phyloP scores from a whole-genome alignment of 2,797 vertebrate species.

The Meriones psammophilus region DNA sequence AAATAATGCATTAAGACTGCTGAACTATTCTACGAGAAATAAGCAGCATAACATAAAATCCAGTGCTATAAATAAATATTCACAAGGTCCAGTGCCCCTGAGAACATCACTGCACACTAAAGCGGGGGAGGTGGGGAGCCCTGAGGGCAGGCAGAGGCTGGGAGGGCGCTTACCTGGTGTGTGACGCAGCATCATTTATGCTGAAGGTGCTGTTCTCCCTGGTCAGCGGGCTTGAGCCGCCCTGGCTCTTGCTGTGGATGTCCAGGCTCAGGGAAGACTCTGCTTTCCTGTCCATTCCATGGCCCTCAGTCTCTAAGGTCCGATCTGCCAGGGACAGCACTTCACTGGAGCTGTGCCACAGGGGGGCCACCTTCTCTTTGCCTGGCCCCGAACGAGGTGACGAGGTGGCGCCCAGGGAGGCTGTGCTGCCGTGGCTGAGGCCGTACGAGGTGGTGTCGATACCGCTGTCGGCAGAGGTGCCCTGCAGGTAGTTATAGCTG shows the following conservation, averaged over 20 bases:
- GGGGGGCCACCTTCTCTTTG: constrained; percentile 93
- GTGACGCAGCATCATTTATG: constrained; percentile 92
- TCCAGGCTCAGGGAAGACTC: constrained; percentile 91
- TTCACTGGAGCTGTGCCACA: constrained; percentile 94
- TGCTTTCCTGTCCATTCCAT: constrained; percentile 88
- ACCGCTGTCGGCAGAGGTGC: constrained; percentile 94
- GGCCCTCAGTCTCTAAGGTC: constrained; percentile 89
- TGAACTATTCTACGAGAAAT: background rate
- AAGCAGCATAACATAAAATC: background rate
- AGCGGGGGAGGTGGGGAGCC: too few species aligned
- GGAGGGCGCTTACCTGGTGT: constrained; percentile 91
- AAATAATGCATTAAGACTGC: background rate
- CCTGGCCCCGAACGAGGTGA: constrained; percentile 88
- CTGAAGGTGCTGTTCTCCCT: constrained; percentile 92
- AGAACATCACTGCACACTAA: background rate
- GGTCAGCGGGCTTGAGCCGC: constrained; percentile 89
- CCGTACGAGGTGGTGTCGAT: constrained; percentile 95
- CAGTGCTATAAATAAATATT: background rate
- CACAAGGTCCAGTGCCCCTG: background rate
- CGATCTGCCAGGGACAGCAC: constrained; percentile 89
- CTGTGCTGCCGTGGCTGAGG: constrained; percentile 93
- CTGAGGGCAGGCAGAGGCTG: background rate
- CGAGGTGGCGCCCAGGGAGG: constrained; percentile 90
- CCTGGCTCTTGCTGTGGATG: constrained; percentile 90
- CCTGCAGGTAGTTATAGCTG: constrained; percentile 96